Conservation (phyloP, 2,113 vertebrate species). For the Tor tambroides region DNA sequence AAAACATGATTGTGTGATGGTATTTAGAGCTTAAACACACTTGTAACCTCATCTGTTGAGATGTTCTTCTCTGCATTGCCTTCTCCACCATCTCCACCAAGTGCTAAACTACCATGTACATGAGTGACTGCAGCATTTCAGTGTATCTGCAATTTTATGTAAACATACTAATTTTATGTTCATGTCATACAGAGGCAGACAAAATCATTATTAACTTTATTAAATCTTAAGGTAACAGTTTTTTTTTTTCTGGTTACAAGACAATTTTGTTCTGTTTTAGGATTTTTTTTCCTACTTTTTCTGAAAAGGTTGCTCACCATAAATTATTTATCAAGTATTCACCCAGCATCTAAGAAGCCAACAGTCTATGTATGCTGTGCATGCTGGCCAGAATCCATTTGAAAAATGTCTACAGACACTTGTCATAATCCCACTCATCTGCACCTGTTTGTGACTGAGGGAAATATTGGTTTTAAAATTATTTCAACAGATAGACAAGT, state of each 20-base stretch:
- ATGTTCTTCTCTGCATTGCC: constrained; percentile 55
- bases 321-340: neutral
- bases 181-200: neutral
- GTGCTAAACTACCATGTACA: constrained; percentile 42
- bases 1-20: constrained; percentile 68
- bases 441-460: constrained; percentile 40
- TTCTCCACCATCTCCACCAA: constrained; percentile 41
- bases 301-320: neutral
- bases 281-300: neutral
- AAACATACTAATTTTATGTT: neutral
- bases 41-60: constrained; percentile 61
- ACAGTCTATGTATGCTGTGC: constrained; percentile 32
- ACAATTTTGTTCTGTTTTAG: neutral
- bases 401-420: constrained; percentile 12
- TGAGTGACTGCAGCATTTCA: neutral
- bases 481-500: constrained; percentile 11
- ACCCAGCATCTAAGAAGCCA: constrained; percentile 10
- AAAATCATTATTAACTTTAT: neutral
- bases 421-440: constrained; percentile 9
- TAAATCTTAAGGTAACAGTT: neutral
- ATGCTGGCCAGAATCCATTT: constrained; percentile 37
- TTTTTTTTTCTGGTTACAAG: neutral
- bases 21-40: constrained; percentile 76
- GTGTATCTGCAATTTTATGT: neutral
- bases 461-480: constrained; percentile 11